These are phyloP conservation scores for Cheilosia variabilis DNA, from an alignment of 2,888 invertebrate genomes.

Conservation along the genomic window DNA sequence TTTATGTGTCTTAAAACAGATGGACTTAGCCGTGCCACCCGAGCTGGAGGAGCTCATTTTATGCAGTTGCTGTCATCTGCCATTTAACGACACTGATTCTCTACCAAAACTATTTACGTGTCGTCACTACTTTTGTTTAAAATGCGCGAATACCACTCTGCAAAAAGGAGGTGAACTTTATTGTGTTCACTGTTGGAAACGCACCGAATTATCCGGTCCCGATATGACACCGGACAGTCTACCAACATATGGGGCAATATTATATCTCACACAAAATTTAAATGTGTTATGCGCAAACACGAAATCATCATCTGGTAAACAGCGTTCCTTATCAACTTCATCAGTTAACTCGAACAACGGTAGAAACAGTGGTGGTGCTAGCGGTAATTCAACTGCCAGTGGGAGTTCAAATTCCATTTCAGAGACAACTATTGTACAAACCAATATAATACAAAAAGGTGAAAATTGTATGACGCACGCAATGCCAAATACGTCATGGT, in stretches of 20 bases:
- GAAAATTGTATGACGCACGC: slow-evolving; percentile 90
- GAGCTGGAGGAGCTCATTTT: slow-evolving; percentile 90
- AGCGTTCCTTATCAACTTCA: slow-evolving; percentile 72
- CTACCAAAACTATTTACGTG: slow-evolving; percentile 90
- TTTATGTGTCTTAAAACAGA: slow-evolving; percentile 78
- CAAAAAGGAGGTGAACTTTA: slow-evolving; percentile 88
- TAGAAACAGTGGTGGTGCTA: slow-evolving; percentile 45
- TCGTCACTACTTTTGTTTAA: slow-evolving; percentile 91
- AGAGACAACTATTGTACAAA: slow-evolving; percentile 61
- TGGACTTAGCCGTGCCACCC: slow-evolving; percentile 87
- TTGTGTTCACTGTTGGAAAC: slow-evolving; percentile 90
- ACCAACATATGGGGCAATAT: slow-evolving; percentile 88
- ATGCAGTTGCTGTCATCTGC: slow-evolving; percentile 90
- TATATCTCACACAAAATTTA: slow-evolving; percentile 88
- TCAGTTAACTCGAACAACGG: slow-evolving; percentile 75
- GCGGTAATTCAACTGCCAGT: slow-evolving; percentile 38
- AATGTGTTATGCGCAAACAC: slow-evolving; percentile 85
- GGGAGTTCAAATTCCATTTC: slow-evolving; percentile 43
- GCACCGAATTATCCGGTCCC: slow-evolving; percentile 87
- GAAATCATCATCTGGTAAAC: slow-evolving; percentile 80
- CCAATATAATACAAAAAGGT: slow-evolving; percentile 76
- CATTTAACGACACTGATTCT: slow-evolving; percentile 89
- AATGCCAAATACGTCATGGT: slow-evolving; percentile 90
- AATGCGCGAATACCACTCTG: slow-evolving; percentile 88
- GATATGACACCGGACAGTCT: slow-evolving; percentile 88